Conservation (phyloP, 1,140 invertebrate species). For the Lerema accius region DNA sequence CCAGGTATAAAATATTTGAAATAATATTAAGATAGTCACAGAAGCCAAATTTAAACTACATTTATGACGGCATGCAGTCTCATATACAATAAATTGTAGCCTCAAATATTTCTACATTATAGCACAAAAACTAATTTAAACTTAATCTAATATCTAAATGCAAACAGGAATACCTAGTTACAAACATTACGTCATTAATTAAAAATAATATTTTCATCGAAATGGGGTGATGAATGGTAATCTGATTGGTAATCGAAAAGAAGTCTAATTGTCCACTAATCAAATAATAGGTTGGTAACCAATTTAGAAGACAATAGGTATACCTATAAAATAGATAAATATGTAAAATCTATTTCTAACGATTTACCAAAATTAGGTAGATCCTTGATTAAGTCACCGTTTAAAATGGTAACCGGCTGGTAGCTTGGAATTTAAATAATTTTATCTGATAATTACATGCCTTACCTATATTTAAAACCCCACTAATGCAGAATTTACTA, state of each 20-base stretch:
- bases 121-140: neutral
- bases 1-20: neutral
- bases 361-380: neutral
- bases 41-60: neutral
- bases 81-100: constrained; percentile 8
- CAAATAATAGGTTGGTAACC: constrained; percentile 6
- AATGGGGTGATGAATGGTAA: constrained; percentile 9
- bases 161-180: neutral
- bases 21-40: neutral
- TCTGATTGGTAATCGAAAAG: constrained; percentile 7
- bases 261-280: neutral
- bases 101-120: constrained; percentile 11
- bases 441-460: neutral
- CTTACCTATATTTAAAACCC: neutral
- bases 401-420: constrained; percentile 14
- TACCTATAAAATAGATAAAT: neutral
- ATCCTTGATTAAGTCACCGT: neutral
- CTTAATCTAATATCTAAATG: constrained; percentile 19
- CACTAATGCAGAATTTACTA: neutral
- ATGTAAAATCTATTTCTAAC: constrained; percentile 1
- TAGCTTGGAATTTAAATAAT: constrained; percentile 5
- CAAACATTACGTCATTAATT: neutral
- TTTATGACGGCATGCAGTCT: constrained; percentile 4
- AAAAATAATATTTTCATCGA: neutral
- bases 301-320: neutral